Evolutionary conservation across 2,888 invertebrate species (phyloP), one percentile per base, ranked within the genome.

Genomic region (Ctena decussata): DNA sequence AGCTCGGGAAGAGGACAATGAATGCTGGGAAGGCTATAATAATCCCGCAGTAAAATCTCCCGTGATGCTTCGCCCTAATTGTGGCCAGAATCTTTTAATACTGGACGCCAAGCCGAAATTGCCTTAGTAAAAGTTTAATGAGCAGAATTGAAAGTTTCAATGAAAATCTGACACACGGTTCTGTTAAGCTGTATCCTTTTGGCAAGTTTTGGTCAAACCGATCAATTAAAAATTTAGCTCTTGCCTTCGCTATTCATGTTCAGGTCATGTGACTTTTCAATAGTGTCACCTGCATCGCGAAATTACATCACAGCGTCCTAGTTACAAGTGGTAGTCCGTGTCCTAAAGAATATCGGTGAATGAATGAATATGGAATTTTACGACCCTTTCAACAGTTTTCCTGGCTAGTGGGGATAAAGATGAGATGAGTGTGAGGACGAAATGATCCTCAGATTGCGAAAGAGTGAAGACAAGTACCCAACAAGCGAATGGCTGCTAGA

Each of bases 201-300:
- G 37, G 37, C 75, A 57, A 35, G 8, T 75, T 57, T 57, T 57
- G 57, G 30, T 46, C 49, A 57, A 57, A 75, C 21, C 75, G 57
- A 75, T 75, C 75, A 75, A 57, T 75, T 75, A 75, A 75, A 73
- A 75, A 57, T 75, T 75, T 57, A 75, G 57, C 75, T 75, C 75
- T 53, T 71, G 71, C 37, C 65, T 35, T 65, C 35, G 32, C 35
- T 65, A 65, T 65, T 65, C 35, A 65, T 35, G 21, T 35, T 65
- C 3, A 65, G 65, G 65, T 65, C 65, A 65, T 11, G 65, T 24
- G 35, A 35, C 18, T 2, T 65, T 65, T 35, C 35, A 65, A 35
- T 57, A n/a, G 65, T 65, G 65, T 65, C 65, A 65, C 65, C 65
- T 65, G 35, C 65, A 35, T 24, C 35, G 65, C 32, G 65, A 1